A percentile compares a stretch with the other conserved stretches of the same genome.
Evolutionary conservation across 1,140 invertebrate genomes (phyloP).

Genomic region (Oedothorax gibbosus): DNA sequence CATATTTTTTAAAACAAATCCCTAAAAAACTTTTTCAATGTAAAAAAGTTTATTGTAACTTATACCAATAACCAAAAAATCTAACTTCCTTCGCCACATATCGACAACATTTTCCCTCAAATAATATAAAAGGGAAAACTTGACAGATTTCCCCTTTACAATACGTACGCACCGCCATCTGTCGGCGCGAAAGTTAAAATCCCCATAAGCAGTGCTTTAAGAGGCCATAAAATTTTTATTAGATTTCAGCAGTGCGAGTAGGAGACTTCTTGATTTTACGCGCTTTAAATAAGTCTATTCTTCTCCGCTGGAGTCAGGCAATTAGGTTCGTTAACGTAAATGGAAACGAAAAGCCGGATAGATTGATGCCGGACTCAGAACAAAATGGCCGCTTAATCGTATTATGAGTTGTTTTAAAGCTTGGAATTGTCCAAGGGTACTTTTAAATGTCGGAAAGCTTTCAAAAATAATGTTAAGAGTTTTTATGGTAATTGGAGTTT

Average conservation of each 20-base stretch:
- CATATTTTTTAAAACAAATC: no score
- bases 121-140: no score
- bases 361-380: slow-evolving; percentile 16
- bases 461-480: no score
- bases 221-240: slow-evolving; percentile 50
- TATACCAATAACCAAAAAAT: no score
- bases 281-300: slow-evolving; percentile 40
- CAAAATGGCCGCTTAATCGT: slow-evolving; percentile 28
- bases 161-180: slow-evolving; percentile 32
- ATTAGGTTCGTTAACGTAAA: slow-evolving; percentile 54
- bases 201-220: slow-evolving; percentile 28
- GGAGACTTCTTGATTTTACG: slow-evolving; percentile 51
- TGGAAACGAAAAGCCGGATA: slow-evolving; percentile 32
- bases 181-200: slow-evolving; percentile 7
- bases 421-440: no score
- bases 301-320: slow-evolving; percentile 23
- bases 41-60: no score
- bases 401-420: not conserved
- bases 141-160: no score
- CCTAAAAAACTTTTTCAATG: no score
- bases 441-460: no score
- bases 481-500: no score
- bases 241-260: slow-evolving; percentile 34
- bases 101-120: no score
- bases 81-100: no score